Base-by-base conservation (phyloP, 2,797 vertebrate species). In the Dryobates pubescens region DNA sequence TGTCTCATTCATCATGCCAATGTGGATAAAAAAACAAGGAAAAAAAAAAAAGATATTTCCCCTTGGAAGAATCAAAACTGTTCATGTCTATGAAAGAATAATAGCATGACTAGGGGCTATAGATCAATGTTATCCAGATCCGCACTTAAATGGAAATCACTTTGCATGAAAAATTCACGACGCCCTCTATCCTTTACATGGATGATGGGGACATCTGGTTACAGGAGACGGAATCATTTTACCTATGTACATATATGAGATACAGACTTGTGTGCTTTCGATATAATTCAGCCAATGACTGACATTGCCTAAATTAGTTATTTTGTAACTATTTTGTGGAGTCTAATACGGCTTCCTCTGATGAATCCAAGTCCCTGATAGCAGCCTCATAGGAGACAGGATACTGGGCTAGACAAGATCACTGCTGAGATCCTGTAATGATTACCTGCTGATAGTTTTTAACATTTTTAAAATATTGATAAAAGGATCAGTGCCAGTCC, bases 81-180 rank as follows among this genome's bases (percentile, higher is more conserved):
- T 72, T 53, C 22, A 4, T 24, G 56, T 95, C 88, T 88, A 69
- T 17, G 62, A n/a, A 89, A 92, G 57, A 58, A 65, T 69, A 94
- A 91, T 70, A 82, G 86, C 41, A 67, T 68, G 73, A 89, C 49
- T 74, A 86, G 64, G 49, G 49, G 91, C 77, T 86, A 85, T 58
- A 93, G 93, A 95, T 92, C 96, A 94, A 90, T 94, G 92, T 92
- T 95, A 93, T 95, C 88, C 93, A 90, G 93, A 94, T 96, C 81
- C 89, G 90, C 94, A 95, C 88, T 96, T 96, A 95, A 94, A 90
- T 91, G 91, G 92, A 96, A 95, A 94, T 96, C 88, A 84, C 78
- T 93, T 92, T 69, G 75, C 92, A 96, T 96, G 95, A 96, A 92
- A 96, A 96, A 96, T 95, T 96, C 86, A 95, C 78, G 63, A 95